Base-by-base conservation (phyloP, 2,888 invertebrate genomes). In the Ditula angustiorana region DNA sequence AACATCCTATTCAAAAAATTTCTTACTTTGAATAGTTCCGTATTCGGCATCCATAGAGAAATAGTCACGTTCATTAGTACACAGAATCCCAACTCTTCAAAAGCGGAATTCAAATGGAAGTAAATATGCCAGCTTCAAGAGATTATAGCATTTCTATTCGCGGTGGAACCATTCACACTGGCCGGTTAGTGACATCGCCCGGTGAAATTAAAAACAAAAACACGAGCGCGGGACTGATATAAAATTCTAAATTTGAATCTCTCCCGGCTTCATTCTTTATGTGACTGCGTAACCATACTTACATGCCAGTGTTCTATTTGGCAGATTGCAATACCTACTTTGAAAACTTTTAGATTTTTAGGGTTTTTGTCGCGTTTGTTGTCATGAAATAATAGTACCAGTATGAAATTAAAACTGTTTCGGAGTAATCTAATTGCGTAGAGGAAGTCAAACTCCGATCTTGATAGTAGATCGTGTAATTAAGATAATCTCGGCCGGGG, bases 191-290 rank as follows among this genome's bases (percentile, higher is more conserved):
- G 88, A 87, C 89, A 88, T 85, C 85, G 71, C 60, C 68, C 61
- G 79, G 77, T 77, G 71, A 83, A 87, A 84, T 81, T 73, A 81
- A 87, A 87, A 84, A 87, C 81, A 82, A 81, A 76, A 74, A 67
- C 70, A 71, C 26, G 67, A 75, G 73, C 79, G 73, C 65, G 72
- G 71, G 85, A 81, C 86, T 86, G 83, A 85, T 90, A 90, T 90
- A 90, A 90, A 90, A 85, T 88, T 91, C 91, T 90, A 91, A 83
- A 83, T 88, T 87, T 86, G 82, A 87, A 88, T 81, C 83, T 80
- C 81, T 77, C 81, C 82, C 82, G 84, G 77, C 69, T 68, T 68
- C 74, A 69, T 74, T 74, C 74, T 74, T 71, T 75, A 74, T 75
- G 76, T 76, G 76, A 77, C 78, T 74, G 74, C 74, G 77, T 82